These are phyloP conservation scores for Samia ricini DNA, from an alignment of 1,140 invertebrate genomes.

Conservation along the genomic window DNA sequence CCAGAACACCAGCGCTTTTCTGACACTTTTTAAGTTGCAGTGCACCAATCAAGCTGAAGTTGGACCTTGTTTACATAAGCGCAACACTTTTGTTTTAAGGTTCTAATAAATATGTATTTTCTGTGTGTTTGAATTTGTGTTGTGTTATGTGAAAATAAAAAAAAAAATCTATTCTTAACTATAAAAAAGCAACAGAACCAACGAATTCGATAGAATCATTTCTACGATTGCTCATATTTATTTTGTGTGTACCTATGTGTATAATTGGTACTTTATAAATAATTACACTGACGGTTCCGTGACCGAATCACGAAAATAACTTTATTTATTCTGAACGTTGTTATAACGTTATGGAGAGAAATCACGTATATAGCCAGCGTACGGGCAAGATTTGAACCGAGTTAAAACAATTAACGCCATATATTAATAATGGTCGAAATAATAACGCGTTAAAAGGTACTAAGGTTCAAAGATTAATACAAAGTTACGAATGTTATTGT, in stretches of 20 bases:
- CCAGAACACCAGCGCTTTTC: too few relatives aligned
- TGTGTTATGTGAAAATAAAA: too few relatives aligned
- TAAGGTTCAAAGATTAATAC: neutral
- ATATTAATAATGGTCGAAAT: neutral
- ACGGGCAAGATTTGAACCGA: neutral
- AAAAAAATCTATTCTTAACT: too few relatives aligned
- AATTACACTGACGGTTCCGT: neutral
- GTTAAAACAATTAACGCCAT: constrained; percentile 1
- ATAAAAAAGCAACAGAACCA: too few relatives aligned
- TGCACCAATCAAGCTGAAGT: too few relatives aligned
- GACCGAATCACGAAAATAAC: neutral
- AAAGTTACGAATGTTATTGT: neutral
- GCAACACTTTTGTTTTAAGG: too few relatives aligned
- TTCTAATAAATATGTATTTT: too few relatives aligned
- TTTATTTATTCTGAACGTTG: neutral
- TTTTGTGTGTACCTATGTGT: too few relatives aligned
- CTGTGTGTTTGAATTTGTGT: too few relatives aligned
- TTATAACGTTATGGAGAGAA: neutral
- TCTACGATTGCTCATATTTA: neutral
- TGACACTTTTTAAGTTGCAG: too few relatives aligned
- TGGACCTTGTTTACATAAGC: too few relatives aligned
- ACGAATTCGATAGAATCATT: neutral
- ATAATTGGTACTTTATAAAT: neutral
- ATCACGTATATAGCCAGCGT: neutral
- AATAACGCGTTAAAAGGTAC: neutral